Evolutionary conservation across 2,888 invertebrate genomes (phyloP), one percentile per base, ranked within the genome.

Genomic region (Caenorhabditis zanzibari): DNA sequence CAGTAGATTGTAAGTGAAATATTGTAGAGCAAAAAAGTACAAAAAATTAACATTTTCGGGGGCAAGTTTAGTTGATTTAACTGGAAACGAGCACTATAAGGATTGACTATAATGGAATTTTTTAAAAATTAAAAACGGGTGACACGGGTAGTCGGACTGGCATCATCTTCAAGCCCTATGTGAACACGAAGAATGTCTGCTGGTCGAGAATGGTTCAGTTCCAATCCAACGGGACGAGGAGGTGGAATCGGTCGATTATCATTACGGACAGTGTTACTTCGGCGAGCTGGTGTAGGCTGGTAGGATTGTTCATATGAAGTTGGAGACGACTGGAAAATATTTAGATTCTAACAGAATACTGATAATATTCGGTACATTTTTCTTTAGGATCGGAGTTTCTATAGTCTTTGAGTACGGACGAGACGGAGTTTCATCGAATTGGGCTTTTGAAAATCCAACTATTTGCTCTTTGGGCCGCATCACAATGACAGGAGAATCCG

Each of bases 161-260:
- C 28, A 32, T 75, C 74, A 6, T 75, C 74, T 14, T 54, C 19
- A 26, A 47, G 41, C 6, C 54, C 47, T n/a, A 74, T 63, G 16
- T 32, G 64, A 41, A 64, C 74, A n/a, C 56, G 63, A 49, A 56
- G 41, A 16, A 56, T 74, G 19, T 54, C 32, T 26, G 59, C 26
- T 16, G 66, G 47, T 26, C 49, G 32, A 9, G 26, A n/a, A 19
- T 59, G 49, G 22, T 35, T 24, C 5, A 12, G 38, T 12, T 6
- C 12, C 24, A 63, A 28, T 52, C 56, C 66, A 16, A 41, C 44
- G 19, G 82, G 82, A 19, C 82, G 82, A 12, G 82, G 82, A 14
- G 82, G 82, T 10, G 76, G 76, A 12, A 72, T 64, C 3, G 82
- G 82, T 2, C 81, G 66, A 52, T 66, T 59, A n/a, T 75, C 76